Percentiles rank a stretch among this genome's conserved stretches.
These are phyloP conservation scores for Chaenocephalus aceratus DNA, from an alignment of 2,113 vertebrate genomes.

Conservation along the genomic window DNA sequence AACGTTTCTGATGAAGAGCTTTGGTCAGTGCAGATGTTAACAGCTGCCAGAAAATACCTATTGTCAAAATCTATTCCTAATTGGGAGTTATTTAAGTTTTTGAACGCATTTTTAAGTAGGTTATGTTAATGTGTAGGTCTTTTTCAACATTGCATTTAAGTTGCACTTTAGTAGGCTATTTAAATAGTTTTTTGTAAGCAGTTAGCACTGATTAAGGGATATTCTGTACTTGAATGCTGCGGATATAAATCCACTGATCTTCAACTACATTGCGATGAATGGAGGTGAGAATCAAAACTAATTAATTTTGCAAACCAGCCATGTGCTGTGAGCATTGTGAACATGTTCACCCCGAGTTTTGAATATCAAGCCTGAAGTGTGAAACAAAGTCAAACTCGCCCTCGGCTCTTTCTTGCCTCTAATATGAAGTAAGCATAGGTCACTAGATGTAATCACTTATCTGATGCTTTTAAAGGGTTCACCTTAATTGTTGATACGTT, in stretches of 20 bases:
- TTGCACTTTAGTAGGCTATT: neutral
- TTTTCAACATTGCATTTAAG: neutral
- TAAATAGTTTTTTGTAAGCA: neutral
- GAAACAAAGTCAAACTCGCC: slow-evolving; percentile 15
- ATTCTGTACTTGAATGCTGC: neutral
- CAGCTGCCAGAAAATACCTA: neutral
- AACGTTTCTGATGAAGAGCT: neutral
- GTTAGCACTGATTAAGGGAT: neutral
- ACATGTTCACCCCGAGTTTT: neutral
- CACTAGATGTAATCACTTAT: neutral
- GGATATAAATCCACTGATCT: neutral
- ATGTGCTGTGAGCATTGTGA: neutral
- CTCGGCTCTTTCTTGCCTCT: neutral
- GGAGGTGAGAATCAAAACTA: neutral
- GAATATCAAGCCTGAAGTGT: slow-evolving; percentile 9
- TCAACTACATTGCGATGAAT: neutral
- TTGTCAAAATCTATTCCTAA: neutral
- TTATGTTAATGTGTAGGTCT: no score
- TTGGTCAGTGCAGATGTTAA: neutral
- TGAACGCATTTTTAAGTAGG: neutral
- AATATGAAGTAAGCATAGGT: neutral
- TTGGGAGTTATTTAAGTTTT: neutral
- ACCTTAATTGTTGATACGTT: neutral
- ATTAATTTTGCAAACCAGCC: neutral
- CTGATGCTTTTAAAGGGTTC: neutral